These are phyloP conservation scores for Bagarius yarrelli DNA, from an alignment of 2,113 vertebrate genomes.

Conservation along the genomic window DNA sequence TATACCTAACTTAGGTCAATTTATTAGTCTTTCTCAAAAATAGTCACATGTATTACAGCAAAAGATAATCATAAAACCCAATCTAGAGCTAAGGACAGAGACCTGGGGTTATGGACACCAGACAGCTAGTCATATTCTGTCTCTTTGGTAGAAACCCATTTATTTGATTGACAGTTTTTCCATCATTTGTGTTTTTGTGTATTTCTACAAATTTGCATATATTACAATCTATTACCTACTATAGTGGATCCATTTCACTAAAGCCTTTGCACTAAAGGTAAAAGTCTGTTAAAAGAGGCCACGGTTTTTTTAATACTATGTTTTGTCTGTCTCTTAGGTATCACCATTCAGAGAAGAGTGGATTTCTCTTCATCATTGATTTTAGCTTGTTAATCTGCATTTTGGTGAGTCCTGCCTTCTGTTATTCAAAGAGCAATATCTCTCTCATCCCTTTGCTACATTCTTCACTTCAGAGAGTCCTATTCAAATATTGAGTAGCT, in stretches of 20 bases:
- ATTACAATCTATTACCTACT: neutral
- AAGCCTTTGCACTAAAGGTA: neutral
- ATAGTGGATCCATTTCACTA: neutral
- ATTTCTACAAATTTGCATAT: conserved; percentile 5
- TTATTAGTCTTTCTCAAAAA: neutral
- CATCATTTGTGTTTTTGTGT: neutral
- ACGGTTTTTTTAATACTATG: neutral
- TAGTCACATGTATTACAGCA: neutral
- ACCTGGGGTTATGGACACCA: neutral
- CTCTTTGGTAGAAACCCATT: neutral
- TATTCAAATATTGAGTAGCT: conserved; percentile 71
- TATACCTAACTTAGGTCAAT: neutral
- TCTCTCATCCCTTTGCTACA: conserved; percentile 30
- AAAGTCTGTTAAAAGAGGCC: neutral
- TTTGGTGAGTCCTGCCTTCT: conserved; percentile 2
- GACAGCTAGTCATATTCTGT: neutral
- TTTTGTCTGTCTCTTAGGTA: neutral
- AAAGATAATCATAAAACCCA: neutral
- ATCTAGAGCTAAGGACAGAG: neutral
- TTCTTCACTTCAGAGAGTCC: conserved; percentile 55
- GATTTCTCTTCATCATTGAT: neutral
- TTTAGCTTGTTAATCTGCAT: conserved; percentile 13
- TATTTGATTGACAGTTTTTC: conserved; percentile 16
- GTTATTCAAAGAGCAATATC: conserved; percentile 24
- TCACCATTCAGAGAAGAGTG: neutral